Evolutionary conservation across 2,113 vertebrate species (phyloP).

Genomic region (Pelecanus crispus): DNA sequence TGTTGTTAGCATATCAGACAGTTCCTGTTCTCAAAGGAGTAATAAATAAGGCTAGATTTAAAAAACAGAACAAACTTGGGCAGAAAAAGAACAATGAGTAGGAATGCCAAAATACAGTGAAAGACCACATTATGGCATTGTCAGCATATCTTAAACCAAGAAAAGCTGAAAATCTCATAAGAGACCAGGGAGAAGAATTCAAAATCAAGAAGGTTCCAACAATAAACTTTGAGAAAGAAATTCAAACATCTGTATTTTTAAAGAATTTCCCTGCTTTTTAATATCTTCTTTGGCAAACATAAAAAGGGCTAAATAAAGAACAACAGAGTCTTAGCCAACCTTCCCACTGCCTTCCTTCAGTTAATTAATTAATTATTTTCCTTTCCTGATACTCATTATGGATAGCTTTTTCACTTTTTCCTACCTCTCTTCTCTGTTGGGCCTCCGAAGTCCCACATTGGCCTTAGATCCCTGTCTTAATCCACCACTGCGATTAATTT

Average conservation of each 20-base stretch:
- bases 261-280: neutral
- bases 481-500: neutral
- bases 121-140: constrained; percentile 18
- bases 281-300: neutral
- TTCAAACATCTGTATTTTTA: neutral
- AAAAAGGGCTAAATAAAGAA: neutral
- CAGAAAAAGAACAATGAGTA: constrained; percentile 47
- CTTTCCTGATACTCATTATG: neutral
- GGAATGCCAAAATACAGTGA: constrained; percentile 30
- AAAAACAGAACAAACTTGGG: constrained; percentile 57
- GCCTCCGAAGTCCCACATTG: neutral
- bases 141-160: constrained; percentile 51
- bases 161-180: constrained; percentile 21
- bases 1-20: constrained; percentile 23
- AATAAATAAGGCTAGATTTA: constrained; percentile 41
- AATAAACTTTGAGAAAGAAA: neutral
- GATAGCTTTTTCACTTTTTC: neutral
- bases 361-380: neutral
- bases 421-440: neutral
- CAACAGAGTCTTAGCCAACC: neutral
- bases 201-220: constrained; percentile 12
- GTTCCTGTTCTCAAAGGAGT: constrained; percentile 51
- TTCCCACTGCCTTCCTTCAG: neutral
- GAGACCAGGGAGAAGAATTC: constrained; percentile 13
- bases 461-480: constrained; percentile 1